phyloP scores from a whole-genome alignment of 2,888 invertebrate genomes.

The Ormia ochracea region DNA sequence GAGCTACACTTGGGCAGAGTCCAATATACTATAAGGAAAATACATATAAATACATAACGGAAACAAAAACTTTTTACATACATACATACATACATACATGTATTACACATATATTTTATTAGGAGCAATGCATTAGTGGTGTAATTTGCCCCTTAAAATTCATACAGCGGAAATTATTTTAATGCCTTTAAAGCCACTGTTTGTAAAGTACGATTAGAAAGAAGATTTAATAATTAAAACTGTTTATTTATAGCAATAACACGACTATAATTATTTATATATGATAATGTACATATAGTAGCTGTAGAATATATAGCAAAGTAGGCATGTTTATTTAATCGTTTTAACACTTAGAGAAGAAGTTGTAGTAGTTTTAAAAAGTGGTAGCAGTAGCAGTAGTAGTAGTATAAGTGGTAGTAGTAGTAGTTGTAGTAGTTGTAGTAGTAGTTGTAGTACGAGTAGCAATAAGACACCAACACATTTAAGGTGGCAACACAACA shows the following conservation, averaged over 20 bases:
- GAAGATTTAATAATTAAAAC: slow-evolving; percentile 7
- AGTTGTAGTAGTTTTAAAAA: slow-evolving; percentile 17
- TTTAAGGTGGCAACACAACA: slow-evolving; percentile 64
- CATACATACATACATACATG: background rate
- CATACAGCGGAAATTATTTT: slow-evolving; percentile 30
- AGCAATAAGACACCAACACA: slow-evolving; percentile 58
- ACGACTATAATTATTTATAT: background rate
- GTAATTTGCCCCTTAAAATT: slow-evolving; percentile 11
- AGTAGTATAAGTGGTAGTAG: too few relatives aligned
- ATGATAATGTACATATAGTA: slow-evolving; percentile 1
- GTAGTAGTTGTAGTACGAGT: slow-evolving; percentile 34
- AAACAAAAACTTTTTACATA: too few relatives aligned
- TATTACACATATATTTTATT: slow-evolving; percentile 3
- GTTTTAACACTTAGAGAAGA: slow-evolving; percentile 52
- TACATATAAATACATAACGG: too few relatives aligned
- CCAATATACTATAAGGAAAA: background rate
- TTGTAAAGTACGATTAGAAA: background rate
- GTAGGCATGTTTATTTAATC: slow-evolving; percentile 33
- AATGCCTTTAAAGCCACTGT: slow-evolving; percentile 7
- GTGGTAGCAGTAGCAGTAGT: slow-evolving; percentile 14
- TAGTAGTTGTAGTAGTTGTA: slow-evolving; percentile 20
- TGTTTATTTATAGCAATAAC: background rate
- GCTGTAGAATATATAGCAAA: slow-evolving; percentile 26
- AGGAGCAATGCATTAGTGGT: background rate
- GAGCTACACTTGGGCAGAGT: background rate